Evolutionary conservation across 2,113 vertebrate genomes (phyloP).

Genomic region (Craseonycteris thonglongyai): DNA sequence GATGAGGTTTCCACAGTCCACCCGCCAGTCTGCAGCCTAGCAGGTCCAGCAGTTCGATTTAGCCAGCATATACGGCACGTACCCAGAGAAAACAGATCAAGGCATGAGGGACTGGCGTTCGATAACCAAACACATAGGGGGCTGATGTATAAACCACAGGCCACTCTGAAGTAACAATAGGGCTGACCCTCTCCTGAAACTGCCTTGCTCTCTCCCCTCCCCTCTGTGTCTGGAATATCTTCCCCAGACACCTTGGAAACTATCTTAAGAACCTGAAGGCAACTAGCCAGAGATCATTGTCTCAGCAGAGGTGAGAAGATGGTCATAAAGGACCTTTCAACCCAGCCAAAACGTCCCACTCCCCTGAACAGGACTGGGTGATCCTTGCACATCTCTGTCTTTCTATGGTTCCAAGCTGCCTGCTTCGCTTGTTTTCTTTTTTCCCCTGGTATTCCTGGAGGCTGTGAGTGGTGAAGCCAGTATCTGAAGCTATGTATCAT

Average conservation of each 20-base stretch:
- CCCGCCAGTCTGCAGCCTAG: neutral
- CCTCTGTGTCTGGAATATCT: neutral
- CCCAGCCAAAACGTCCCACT: neutral
- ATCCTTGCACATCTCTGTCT: neutral
- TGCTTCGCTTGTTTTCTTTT: neutral
- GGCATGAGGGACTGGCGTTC: neutral
- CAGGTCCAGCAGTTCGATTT: neutral
- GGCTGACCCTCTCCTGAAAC: neutral
- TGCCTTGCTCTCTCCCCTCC: neutral
- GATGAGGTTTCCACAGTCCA: neutral
- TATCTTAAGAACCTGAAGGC: neutral
- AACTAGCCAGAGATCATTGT: neutral
- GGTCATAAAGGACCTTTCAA: neutral
- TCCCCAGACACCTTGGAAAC: neutral
- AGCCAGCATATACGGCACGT: rapidly evolving
- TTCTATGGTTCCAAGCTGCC: neutral
- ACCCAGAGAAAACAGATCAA: neutral
- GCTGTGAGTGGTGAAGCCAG: too few species aligned
- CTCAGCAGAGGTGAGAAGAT: neutral
- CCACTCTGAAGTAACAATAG: neutral
- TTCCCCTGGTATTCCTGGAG: neutral
- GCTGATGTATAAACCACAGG: neutral
- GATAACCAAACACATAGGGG: neutral
- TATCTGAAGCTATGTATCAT: neutral
- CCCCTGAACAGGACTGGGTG: neutral